Percentiles rank a stretch among this genome's conserved stretches.
Conservation (phyloP, 2,113 vertebrate species). For the Alouatta palliata region DNA sequence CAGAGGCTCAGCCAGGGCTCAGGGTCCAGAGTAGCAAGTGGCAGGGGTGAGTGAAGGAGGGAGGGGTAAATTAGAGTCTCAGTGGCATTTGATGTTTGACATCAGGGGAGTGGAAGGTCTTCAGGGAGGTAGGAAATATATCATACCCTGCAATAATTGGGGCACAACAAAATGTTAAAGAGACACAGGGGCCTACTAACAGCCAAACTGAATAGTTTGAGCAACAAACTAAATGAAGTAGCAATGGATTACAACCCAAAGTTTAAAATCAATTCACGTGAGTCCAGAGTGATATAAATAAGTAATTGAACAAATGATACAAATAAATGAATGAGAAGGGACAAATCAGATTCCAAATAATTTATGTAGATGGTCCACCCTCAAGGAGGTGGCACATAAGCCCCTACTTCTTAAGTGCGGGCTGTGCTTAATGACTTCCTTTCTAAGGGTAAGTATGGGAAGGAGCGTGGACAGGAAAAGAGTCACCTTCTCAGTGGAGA, state of each 20-base stretch:
- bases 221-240: background rate
- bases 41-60: background rate
- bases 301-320: background rate
- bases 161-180: background rate
- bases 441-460: rapidly evolving
- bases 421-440: background rate
- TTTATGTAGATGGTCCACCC: background rate
- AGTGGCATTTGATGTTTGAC: background rate
- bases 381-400: background rate
- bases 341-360: background rate
- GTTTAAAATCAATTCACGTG: background rate
- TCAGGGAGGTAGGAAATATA: background rate
- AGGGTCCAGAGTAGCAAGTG: background rate
- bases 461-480: rapidly evolving
- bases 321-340: background rate
- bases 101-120: background rate
- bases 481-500: background rate
- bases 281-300: background rate
- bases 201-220: background rate
- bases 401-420: background rate
- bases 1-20: background rate
- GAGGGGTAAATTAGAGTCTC: background rate
- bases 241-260: background rate
- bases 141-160: rapidly evolving
- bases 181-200: background rate